Percentiles rank a stretch among this genome's conserved stretches.
phyloP scores from a whole-genome alignment of 2,888 invertebrate genomes.

The Thera obeliscata region DNA sequence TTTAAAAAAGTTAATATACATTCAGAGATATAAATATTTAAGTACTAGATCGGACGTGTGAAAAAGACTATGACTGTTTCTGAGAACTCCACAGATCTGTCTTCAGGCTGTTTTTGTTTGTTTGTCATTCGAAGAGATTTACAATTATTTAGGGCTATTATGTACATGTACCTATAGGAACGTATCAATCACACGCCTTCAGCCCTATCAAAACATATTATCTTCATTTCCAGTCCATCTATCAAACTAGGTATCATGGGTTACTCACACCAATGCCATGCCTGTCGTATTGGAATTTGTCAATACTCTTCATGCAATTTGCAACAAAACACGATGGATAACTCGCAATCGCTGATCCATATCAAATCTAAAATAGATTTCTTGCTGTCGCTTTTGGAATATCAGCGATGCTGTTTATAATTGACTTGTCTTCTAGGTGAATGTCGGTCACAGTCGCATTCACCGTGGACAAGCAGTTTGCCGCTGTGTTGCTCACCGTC shows the following conservation, averaged over 20 bases:
- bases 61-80: not conserved
- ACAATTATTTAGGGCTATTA: not conserved
- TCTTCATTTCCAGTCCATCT: not conserved
- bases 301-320: constrained; percentile 10
- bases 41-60: not conserved
- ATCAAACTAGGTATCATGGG: not conserved
- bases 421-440: constrained; percentile 33
- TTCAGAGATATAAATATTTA: not conserved
- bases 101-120: not conserved
- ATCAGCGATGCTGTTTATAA: constrained; percentile 21
- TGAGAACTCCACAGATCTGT: not conserved
- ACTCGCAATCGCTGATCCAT: constrained; percentile 19
- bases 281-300: constrained; percentile 8
- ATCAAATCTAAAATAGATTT: constrained; percentile 28
- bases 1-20: constrained; percentile 8
- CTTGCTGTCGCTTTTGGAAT: constrained; percentile 28
- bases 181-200: not conserved
- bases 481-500: not conserved
- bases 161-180: not conserved
- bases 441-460: constrained; percentile 30
- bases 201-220: not conserved
- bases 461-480: constrained; percentile 2
- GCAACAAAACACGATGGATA: constrained; percentile 13
- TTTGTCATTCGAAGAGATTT: not conserved
- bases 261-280: too few relatives aligned